These are phyloP conservation scores for Pseudococcus jackbeardsleyi DNA, from an alignment of 2,888 invertebrate genomes.

Conservation along the genomic window DNA sequence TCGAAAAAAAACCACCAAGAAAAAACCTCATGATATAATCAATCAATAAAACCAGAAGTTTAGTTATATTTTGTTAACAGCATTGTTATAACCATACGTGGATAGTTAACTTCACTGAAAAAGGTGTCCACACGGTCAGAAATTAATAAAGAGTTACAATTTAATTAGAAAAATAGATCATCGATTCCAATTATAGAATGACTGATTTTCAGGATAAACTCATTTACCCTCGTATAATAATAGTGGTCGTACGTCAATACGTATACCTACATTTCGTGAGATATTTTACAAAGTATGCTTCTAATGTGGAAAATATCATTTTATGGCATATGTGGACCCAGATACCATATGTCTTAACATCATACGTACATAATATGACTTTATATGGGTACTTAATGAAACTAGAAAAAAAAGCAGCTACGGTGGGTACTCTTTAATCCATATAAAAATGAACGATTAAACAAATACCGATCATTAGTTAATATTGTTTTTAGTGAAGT, in stretches of 20 bases:
- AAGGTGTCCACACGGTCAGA: conserved; percentile 42
- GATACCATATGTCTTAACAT: conserved; percentile 61
- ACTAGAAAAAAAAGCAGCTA: conserved; percentile 59
- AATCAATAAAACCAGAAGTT: background rate
- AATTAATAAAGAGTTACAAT: conserved; percentile 46
- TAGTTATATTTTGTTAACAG: background rate
- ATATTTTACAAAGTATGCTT: conserved; percentile 57
- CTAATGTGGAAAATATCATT: conserved; percentile 46
- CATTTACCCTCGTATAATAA: background rate
- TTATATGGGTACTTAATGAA: conserved; percentile 63
- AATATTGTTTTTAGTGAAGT: conserved; percentile 59
- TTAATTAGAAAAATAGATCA: conserved; percentile 56
- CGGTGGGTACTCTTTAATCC: conserved; percentile 34
- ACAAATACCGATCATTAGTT: conserved; percentile 60
- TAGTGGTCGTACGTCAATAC: background rate
- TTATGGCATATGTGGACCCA: conserved; percentile 63
- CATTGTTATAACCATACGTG: conserved; percentile 32
- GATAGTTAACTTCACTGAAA: conserved; percentile 13
- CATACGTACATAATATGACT: conserved; percentile 62
- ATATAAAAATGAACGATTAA: conserved; percentile 59
- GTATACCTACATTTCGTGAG: conserved; percentile 60
- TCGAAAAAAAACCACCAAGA: background rate
- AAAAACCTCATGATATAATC: conserved; percentile 11
- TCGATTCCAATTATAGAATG: conserved; percentile 60
- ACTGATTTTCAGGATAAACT: conserved; percentile 33